Base-by-base conservation (phyloP, 2,113 vertebrate species). In the Lophura nycthemera region DNA sequence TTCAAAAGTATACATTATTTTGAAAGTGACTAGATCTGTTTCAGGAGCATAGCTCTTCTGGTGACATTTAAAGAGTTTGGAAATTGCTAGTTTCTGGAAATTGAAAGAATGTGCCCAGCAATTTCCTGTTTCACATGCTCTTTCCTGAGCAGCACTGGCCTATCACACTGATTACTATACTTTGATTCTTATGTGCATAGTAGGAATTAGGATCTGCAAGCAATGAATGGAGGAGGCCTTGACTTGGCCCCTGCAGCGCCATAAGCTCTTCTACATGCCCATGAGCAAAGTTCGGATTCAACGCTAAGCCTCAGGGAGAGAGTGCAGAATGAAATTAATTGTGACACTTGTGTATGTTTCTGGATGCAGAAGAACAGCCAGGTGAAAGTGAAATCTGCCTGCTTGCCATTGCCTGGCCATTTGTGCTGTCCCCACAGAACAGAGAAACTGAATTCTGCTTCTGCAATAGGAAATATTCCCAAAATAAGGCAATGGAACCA, bases 91-190 rank as follows among this genome's bases (percentile, higher is more conserved):
- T 78, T 74, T 71, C 61, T 84, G 73, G 50, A 86, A 89, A 81
- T 18, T 4, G 50, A 86, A 50, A 67, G n/a, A 81, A 69, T 11
- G 11, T 59, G 45, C 8, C 14, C 50, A 15, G 5, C 34, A 29
- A 65, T 74, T 25, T 10, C 72, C 60, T 50, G 5, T 48, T 81
- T 18, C 19, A 11, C 24, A 1, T 59, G 29, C 10, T 63, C 12
- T 60, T 86, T 63, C 18, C 36, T 32, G n/a, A 13, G n/a, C 20
- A 9, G 7, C 4, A 1, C n/a, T 65, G 17, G 12, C 45, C 36
- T 59, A 61, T 36, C 3, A 1, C 1, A 0, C 1, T 72, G 56
- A 56, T 69, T 30, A 13, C 36, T 3, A 7, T 59, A 36, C 2
- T 83, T 80, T 57, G 59, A 9, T 57, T 75, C 60, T 48, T 30